Percentiles rank a stretch among this genome's conserved stretches.
phyloP scores from a whole-genome alignment of 2,113 vertebrate genomes.

The Paramisgurnus dabryanus region DNA sequence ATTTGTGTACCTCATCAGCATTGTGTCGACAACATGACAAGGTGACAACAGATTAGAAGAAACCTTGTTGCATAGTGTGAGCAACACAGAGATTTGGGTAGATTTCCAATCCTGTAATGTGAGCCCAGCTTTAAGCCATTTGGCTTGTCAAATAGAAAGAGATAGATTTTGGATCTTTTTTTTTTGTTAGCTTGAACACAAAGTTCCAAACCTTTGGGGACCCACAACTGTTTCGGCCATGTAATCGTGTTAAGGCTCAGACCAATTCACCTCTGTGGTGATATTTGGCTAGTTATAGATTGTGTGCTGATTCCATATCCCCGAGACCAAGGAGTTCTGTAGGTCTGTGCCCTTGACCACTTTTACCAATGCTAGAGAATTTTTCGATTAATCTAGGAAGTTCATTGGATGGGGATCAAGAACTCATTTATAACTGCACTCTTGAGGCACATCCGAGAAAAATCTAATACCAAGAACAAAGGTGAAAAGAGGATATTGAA shows the following conservation, averaged over 20 bases:
- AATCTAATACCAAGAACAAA: constrained; percentile 61
- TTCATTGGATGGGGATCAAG: constrained; percentile 66
- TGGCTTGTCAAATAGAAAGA: background rate
- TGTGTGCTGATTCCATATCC: background rate
- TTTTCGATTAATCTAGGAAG: constrained; percentile 68
- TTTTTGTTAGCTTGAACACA: background rate
- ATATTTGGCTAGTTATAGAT: constrained; percentile 20
- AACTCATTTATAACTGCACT: constrained; percentile 67
- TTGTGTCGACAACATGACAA: too few relatives aligned
- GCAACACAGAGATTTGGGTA: too few relatives aligned
- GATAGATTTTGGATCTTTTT: background rate
- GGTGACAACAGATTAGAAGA: too few relatives aligned
- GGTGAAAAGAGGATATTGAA: constrained; percentile 57
- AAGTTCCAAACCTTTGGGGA: background rate
- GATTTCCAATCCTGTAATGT: too few relatives aligned
- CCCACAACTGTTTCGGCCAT: background rate
- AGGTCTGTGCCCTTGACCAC: constrained; percentile 50
- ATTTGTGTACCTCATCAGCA: too few relatives aligned
- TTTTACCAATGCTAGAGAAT: constrained; percentile 37
- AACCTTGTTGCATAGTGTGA: too few relatives aligned
- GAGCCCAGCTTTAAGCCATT: background rate
- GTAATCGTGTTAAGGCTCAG: background rate
- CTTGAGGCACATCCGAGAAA: constrained; percentile 66
- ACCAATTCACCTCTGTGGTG: constrained; percentile 8
- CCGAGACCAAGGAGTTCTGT: background rate